Percentiles rank a stretch among this genome's conserved stretches.
Evolutionary conservation across 2,113 vertebrate species (phyloP).

Genomic region (Sardina pilchardus): DNA sequence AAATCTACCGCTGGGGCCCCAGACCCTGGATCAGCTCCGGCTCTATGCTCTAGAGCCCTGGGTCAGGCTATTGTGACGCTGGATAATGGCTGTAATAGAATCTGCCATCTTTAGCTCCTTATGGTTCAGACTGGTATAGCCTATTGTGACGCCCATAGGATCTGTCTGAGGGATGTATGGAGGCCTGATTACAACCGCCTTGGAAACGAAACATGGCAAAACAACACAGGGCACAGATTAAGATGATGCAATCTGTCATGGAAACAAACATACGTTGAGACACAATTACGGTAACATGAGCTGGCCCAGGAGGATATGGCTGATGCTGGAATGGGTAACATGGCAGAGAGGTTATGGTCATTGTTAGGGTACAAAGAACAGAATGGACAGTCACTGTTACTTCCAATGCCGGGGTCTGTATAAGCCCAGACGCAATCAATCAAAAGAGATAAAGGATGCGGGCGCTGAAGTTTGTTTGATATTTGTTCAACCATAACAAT

Average conservation of each 20-base stretch:
- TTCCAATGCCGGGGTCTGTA: background rate
- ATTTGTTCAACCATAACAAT: no score
- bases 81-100: background rate
- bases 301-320: background rate
- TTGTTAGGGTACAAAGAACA: background rate
- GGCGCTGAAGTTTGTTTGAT: background rate
- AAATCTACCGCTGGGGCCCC: background rate
- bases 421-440: background rate
- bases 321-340: background rate
- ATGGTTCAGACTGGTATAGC: background rate
- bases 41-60: background rate
- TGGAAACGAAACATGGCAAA: background rate
- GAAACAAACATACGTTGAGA: background rate
- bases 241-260: background rate
- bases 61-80: background rate
- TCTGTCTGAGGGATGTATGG: background rate
- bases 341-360: background rate
- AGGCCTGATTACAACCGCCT: background rate
- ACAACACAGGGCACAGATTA: background rate
- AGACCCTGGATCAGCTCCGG: background rate
- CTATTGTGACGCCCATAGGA: background rate
- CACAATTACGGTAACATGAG: background rate
- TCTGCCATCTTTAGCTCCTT: background rate
- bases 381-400: background rate
- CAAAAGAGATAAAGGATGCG: background rate